Base-by-base conservation (phyloP, 2,113 vertebrate genomes). In the Axis porcinus region DNA sequence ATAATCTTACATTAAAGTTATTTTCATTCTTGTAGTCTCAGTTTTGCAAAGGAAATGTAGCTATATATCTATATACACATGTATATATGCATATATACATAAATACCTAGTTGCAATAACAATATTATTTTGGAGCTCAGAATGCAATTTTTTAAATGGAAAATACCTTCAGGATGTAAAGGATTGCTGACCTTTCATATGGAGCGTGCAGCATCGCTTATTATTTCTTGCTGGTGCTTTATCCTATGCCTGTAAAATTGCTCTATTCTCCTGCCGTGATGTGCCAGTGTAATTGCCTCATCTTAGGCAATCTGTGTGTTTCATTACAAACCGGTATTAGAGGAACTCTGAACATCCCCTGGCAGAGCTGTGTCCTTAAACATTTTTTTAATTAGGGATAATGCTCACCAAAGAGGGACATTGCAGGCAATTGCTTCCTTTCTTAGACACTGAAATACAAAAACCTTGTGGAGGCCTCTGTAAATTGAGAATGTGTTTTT, bases 301-400 rank as follows among this genome's bases (percentile, higher is more conserved):
- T 82, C 47, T 47, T 84, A 47, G 45, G 23, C 43, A 76, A 91
- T 89, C 19, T 79, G 23, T 85, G 93, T 89, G n/a, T 85, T 89
- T 78, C 79, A 95, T 89, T 76, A 55, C 47, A 52, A 85, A 86
- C 13, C 7, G 1, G 33, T 62, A 27, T 79, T 58, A 87, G 60
- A 23, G 91, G 79, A 93, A 78, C 62, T 93, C 82, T 60, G 33
- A 76, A 60, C 67, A 28, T 92, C 21, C 54, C 43, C 19, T 64
- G 15, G 54, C 33, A 76, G 57, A 89, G 25, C 33, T 50, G 60
- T 81, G 57, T 91, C 60, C 94, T 52, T 90, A 50, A 93, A 43
- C 86, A 43, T 89, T 95, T 94, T 95, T 47, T 76, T 91, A 94
- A 97, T 86, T 95, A 96, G 47, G 30, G 1, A 67, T 94, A 86